phyloP scores from a whole-genome alignment of 2,888 invertebrate genomes.

The Masnerella sp. region DNA sequence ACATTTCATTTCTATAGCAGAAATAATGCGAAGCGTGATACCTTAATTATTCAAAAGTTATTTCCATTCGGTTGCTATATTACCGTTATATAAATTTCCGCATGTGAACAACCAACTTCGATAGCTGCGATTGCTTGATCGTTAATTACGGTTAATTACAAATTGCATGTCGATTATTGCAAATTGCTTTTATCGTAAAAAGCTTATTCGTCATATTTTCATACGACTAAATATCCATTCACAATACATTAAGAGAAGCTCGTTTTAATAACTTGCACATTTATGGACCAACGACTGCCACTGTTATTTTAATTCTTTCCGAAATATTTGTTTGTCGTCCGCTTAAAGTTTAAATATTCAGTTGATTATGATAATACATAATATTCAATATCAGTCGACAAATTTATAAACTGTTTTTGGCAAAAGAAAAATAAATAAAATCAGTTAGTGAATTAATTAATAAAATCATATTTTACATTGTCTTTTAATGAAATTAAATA shows the following conservation, averaged over 20 bases:
- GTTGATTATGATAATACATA: no score
- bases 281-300: not conserved
- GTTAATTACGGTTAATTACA: conserved; percentile 36
- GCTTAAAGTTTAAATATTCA: no score
- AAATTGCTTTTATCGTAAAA: conserved; percentile 29
- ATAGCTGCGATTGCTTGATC: conserved; percentile 25
- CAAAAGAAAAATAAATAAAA: no score
- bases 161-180: conserved; percentile 29
- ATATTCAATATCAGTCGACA: no score
- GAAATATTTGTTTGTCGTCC: no score
- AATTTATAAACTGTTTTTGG: no score
- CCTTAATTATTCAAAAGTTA: conserved; percentile 18
- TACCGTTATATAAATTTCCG: conserved; percentile 20
- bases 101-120: conserved; percentile 6
- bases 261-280: conserved; percentile 19
- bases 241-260: conserved; percentile 8
- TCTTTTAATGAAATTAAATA: no score
- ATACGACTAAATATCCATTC: conserved; percentile 24
- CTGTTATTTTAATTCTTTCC: conserved; percentile 11
- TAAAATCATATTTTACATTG: no score
- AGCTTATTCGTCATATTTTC: conserved; percentile 28
- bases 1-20: no score
- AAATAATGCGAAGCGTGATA: no score
- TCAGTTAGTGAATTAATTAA: no score
- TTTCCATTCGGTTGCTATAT: conserved; percentile 8